A percentile compares a stretch with the other conserved stretches of the same genome.
Conservation (phyloP, 2,113 vertebrate genomes). For the Xiphorhynchus elegans region DNA sequence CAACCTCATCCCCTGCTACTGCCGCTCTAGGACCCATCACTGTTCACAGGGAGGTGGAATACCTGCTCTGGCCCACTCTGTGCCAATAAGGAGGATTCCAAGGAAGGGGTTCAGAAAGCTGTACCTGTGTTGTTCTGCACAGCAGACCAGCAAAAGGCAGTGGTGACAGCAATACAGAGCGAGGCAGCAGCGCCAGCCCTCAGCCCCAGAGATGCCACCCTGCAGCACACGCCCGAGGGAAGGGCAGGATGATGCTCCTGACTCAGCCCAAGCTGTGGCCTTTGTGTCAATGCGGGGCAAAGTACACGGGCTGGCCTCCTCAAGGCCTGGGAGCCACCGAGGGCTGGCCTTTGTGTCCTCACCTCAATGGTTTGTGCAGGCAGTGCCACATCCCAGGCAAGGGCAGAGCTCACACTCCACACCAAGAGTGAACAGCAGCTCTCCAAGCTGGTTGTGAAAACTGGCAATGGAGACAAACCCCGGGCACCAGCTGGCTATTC, state of each 20-base stretch:
- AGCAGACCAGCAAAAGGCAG: background rate
- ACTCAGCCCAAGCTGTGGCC: background rate
- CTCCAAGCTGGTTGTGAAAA: background rate
- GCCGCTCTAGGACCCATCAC: no score
- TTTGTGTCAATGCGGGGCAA: background rate
- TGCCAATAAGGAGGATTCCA: no score
- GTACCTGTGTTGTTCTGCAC: background rate
- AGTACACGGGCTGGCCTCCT: rapidly evolving
- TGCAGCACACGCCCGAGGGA: background rate
- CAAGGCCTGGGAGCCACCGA: rapidly evolving
- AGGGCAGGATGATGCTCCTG: background rate
- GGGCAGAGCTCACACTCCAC: background rate
- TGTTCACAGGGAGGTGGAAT: no score
- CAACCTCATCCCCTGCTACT: no score
- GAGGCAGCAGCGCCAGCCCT: rapidly evolving
- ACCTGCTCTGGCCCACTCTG: no score
- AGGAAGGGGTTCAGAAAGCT: background rate
- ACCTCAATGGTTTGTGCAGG: rapidly evolving
- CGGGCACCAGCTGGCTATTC: rapidly evolving
- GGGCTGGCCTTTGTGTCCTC: background rate
- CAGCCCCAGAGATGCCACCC: background rate
- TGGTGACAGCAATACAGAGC: rapidly evolving
- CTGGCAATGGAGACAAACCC: rapidly evolving
- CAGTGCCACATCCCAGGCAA: background rate
- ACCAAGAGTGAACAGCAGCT: rapidly evolving